These are phyloP conservation scores for Lathamus discolor DNA, from an alignment of 2,113 vertebrate species.

Conservation along the genomic window DNA sequence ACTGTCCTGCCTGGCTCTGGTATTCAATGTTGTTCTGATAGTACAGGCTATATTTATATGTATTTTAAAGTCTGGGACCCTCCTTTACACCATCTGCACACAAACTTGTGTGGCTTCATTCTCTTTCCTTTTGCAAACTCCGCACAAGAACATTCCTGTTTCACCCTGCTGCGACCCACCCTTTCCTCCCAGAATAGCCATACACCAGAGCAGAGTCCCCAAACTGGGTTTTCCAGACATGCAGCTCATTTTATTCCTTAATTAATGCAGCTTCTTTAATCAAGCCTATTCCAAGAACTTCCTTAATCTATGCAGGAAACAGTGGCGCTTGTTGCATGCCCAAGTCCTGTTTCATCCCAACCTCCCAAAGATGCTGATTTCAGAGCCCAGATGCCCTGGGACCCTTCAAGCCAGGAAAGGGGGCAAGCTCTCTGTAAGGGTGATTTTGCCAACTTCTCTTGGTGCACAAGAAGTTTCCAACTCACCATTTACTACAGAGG, in stretches of 20 bases:
- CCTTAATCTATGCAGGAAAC: background rate
- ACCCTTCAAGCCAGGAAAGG: background rate
- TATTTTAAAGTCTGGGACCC: background rate
- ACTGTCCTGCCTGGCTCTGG: background rate
- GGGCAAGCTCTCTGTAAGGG: background rate
- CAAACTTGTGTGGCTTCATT: background rate
- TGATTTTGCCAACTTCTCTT: background rate
- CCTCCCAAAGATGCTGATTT: background rate
- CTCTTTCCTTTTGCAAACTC: background rate
- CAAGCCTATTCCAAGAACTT: background rate
- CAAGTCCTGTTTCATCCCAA: background rate
- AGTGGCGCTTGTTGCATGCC: background rate
- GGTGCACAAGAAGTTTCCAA: background rate
- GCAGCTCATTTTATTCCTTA: background rate
- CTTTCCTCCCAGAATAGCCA: background rate
- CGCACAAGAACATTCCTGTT: background rate
- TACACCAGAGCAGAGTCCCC: background rate
- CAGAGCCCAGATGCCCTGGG: background rate
- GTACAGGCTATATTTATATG: background rate
- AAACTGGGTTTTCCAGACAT: conserved; percentile 32
- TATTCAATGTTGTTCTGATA: background rate
- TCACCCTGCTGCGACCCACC: background rate
- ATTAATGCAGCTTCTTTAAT: background rate
- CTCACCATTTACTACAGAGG: background rate
- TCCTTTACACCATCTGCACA: background rate